phyloP scores from a whole-genome alignment of 2,888 invertebrate genomes.

The Rhodophaea formosa region DNA sequence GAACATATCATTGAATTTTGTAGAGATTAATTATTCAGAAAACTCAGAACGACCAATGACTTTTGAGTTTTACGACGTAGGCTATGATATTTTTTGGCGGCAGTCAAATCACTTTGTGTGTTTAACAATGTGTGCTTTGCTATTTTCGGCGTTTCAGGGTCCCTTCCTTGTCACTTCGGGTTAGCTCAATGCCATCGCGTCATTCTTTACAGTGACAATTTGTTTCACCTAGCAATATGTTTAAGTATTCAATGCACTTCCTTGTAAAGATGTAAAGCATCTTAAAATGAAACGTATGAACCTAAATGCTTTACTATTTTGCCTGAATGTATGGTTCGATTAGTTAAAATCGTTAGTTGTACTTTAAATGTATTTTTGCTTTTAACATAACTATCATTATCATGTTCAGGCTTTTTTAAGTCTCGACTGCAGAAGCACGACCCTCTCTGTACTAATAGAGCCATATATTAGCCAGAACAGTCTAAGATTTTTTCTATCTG shows the following conservation, averaged over 20 bases:
- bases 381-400: too few relatives aligned
- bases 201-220: constrained; percentile 16
- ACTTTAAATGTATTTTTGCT: too few relatives aligned
- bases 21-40: too few relatives aligned
- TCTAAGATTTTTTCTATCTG: too few relatives aligned
- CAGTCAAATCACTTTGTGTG: constrained; percentile 19
- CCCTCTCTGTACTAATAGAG: too few relatives aligned
- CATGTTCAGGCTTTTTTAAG: too few relatives aligned
- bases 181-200: constrained; percentile 26
- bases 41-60: too few relatives aligned
- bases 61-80: background rate
- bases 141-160: constrained; percentile 31
- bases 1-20: too few relatives aligned
- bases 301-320: background rate
- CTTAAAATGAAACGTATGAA: background rate
- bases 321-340: too few relatives aligned
- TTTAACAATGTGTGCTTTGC: constrained; percentile 26
- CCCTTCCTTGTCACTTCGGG: constrained; percentile 27
- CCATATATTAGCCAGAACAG: too few relatives aligned
- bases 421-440: too few relatives aligned
- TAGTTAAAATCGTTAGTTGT: too few relatives aligned
- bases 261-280: background rate
- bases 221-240: constrained; percentile 9
- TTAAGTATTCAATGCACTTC: background rate
- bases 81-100: constrained; percentile 2